Percentiles rank a stretch among this genome's conserved stretches.
These are phyloP conservation scores for Drosophila infuscata DNA, from an alignment of 2,888 invertebrate species.

Conservation along the genomic window DNA sequence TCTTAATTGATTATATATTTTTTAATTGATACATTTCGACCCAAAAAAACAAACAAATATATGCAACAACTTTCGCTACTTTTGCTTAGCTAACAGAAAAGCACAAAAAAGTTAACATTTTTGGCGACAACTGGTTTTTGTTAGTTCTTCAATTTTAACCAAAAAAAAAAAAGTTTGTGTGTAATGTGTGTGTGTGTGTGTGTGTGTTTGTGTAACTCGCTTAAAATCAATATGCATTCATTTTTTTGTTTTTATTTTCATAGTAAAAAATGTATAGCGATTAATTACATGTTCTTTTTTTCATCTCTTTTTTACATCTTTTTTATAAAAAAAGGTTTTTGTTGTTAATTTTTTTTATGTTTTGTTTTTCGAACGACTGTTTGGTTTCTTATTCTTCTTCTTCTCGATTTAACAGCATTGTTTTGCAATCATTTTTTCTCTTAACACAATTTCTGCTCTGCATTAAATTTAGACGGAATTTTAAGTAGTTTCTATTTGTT, in stretches of 20 bases:
- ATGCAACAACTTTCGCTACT: conserved; percentile 36
- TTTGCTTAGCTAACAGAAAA: conserved; percentile 45
- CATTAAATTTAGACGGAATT: conserved; percentile 64
- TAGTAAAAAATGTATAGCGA: conserved; percentile 74
- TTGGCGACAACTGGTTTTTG: conserved; percentile 28
- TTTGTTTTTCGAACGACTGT: conserved; percentile 67
- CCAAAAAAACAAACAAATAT: conserved; percentile 25
- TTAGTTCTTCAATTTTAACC: conserved; percentile 16
- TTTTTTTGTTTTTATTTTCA: conserved; percentile 72
- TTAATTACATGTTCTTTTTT: conserved; percentile 62
- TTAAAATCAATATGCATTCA: conserved; percentile 62
- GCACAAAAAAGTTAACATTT: conserved; percentile 36
- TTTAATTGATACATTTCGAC: conserved; percentile 35
- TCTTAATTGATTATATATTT: conserved; percentile 39
- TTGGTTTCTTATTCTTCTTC: conserved; percentile 45
- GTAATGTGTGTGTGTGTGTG: conserved; percentile 3
- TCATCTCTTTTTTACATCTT: conserved; percentile 62
- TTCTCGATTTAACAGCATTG: conserved; percentile 47
- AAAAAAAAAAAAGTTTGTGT: conserved; percentile 29
- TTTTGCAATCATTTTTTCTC: conserved; percentile 11
- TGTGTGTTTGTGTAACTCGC: conserved; percentile 44
- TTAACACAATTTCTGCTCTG: conserved; percentile 45
- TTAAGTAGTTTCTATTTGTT: conserved; percentile 53
- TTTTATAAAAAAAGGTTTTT: conserved; percentile 76
- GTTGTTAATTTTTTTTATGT: conserved; percentile 24